Evolutionary conservation across 2,797 vertebrate species (phyloP).

Genomic region (Coranthus polyacanthus): DNA sequence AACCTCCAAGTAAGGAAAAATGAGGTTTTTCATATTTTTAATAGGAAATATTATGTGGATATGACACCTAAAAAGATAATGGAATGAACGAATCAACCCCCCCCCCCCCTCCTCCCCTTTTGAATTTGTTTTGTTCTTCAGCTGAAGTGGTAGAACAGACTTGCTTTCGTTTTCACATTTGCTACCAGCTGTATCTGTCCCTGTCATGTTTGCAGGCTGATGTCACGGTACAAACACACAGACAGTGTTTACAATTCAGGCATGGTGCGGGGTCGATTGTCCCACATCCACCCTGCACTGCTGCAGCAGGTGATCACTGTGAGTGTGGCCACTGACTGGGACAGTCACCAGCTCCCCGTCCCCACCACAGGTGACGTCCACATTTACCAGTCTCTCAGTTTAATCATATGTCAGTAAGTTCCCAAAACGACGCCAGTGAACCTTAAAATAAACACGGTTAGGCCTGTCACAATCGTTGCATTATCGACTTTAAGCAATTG

Average conservation of each 20-base stretch:
- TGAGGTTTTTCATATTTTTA: neutral
- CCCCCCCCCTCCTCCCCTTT: too few species aligned
- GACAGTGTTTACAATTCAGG: conserved; percentile 60
- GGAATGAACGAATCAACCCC: too few species aligned
- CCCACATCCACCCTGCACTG: conserved; percentile 63
- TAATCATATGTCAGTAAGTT: too few species aligned
- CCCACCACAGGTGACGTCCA: conserved; percentile 64
- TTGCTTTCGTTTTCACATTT: conserved; percentile 11
- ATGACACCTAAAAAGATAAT: neutral
- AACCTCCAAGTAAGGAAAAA: conserved; percentile 66
- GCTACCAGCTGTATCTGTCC: neutral
- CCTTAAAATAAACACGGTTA: too few species aligned
- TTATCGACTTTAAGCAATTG: too few species aligned
- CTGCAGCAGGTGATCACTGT: conserved; percentile 71
- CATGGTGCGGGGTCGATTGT: conserved; percentile 69
- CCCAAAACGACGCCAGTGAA: too few species aligned
- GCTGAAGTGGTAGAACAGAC: neutral
- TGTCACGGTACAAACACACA: conserved; percentile 56
- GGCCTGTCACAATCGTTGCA: too few species aligned
- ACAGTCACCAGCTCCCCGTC: conserved; percentile 56
- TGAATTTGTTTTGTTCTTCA: neutral
- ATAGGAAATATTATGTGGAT: neutral
- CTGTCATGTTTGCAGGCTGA: conserved; percentile 63
- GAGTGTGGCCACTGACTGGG: conserved; percentile 61
- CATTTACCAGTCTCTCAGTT: too few species aligned